Evolutionary conservation across 2,797 vertebrate genomes (phyloP).

Genomic region (Characodon lateralis): DNA sequence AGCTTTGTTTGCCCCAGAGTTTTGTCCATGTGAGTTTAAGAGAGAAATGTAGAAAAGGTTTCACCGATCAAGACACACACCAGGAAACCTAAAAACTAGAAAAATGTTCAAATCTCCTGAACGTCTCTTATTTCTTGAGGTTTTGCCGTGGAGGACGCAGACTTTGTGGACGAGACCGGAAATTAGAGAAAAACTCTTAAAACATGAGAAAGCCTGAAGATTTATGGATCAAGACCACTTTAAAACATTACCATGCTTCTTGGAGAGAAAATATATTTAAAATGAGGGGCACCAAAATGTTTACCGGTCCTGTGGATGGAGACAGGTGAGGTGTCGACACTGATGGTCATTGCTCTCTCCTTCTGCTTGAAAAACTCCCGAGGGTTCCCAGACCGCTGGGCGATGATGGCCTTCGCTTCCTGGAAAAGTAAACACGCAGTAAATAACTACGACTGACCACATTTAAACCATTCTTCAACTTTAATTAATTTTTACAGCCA

Average conservation of each 20-base stretch:
- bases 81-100: neutral
- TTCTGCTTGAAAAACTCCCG: conserved; percentile 96
- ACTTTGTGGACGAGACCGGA: neutral
- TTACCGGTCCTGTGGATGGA: conserved; percentile 90
- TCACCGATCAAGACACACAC: neutral
- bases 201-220: neutral
- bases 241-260: too few relatives aligned
- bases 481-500: neutral
- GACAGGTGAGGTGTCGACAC: conserved; percentile 85
- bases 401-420: conserved; percentile 97
- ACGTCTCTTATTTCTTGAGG: neutral
- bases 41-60: neutral
- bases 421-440: conserved; percentile 49
- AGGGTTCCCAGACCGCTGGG: conserved; percentile 93
- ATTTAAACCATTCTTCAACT: too few relatives aligned
- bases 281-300: neutral
- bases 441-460: too few relatives aligned
- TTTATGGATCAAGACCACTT: too few relatives aligned
- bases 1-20: neutral
- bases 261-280: neutral
- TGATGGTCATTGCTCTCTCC: conserved; percentile 86
- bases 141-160: neutral
- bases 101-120: neutral
- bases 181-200: neutral
- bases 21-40: neutral